A percentile compares a stretch with the other conserved stretches of the same genome.
phyloP scores from a whole-genome alignment of 2,797 vertebrate species.

The Cynopterus sphinx region DNA sequence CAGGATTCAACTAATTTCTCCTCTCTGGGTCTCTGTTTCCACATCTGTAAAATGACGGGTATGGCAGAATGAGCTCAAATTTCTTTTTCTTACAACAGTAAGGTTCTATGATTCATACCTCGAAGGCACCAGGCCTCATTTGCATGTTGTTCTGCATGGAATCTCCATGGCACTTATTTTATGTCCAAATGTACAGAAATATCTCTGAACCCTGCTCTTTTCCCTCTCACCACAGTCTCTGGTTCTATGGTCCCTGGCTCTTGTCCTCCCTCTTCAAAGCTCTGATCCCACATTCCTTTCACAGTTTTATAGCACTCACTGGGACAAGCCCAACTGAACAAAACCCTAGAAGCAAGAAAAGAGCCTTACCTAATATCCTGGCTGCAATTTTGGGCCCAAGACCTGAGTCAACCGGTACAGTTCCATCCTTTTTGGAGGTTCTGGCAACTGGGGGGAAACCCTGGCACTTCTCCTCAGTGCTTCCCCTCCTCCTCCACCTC shows the following conservation, averaged over 20 bases:
- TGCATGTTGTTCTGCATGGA: slow-evolving; percentile 45
- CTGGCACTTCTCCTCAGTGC: slow-evolving; percentile 58
- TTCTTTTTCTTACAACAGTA: not conserved
- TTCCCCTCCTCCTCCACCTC: slow-evolving; percentile 51
- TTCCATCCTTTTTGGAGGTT: slow-evolving; percentile 54
- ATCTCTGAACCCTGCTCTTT: not conserved
- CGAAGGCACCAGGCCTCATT: slow-evolving; percentile 5
- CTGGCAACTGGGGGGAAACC: slow-evolving; percentile 50
- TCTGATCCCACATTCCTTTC: not conserved
- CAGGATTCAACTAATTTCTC: slow-evolving; percentile 24
- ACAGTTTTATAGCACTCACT: not conserved
- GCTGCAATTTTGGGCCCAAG: not conserved
- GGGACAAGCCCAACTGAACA: not conserved
- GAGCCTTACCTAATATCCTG: slow-evolving; percentile 43
- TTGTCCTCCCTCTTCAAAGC: not conserved
- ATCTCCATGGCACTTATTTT: slow-evolving; percentile 22
- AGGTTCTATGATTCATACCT: slow-evolving; percentile 43
- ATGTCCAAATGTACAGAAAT: slow-evolving; percentile 27
- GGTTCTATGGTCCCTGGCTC: not conserved
- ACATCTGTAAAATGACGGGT: slow-evolving; percentile 54
- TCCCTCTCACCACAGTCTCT: not conserved
- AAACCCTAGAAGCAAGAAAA: slow-evolving; percentile 24
- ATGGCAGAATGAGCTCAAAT: slow-evolving; percentile 28
- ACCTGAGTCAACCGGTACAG: slow-evolving; percentile 7
- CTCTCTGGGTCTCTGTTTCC: slow-evolving; percentile 5